Conservation (phyloP, 2,888 invertebrate genomes). For the Xestia sexstrigata region DNA sequence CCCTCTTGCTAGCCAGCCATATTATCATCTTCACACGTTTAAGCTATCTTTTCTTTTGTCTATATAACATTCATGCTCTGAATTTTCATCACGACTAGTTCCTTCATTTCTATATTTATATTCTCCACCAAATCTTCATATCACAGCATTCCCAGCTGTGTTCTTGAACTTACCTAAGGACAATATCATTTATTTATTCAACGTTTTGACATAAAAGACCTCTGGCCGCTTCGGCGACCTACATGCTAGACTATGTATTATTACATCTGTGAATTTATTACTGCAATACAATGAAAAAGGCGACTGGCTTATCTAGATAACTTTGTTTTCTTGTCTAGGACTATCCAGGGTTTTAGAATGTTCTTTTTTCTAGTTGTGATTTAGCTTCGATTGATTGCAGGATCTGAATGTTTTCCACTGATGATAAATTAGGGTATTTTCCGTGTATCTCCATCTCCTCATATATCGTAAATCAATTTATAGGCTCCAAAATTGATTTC, state of each 20-base stretch:
- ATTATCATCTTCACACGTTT: background rate
- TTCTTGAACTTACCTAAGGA: conserved; percentile 48
- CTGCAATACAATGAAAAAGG: background rate
- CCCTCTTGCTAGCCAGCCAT: background rate
- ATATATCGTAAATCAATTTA: background rate
- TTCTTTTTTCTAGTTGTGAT: background rate
- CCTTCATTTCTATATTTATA: background rate
- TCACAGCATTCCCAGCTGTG: background rate
- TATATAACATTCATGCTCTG: background rate
- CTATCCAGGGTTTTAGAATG: background rate
- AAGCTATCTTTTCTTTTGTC: background rate
- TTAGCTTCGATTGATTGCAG: background rate
- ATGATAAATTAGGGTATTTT: background rate
- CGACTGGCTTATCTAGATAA: conserved; percentile 19
- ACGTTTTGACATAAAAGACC: conserved; percentile 34
- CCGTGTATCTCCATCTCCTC: background rate
- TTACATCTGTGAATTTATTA: conserved; percentile 43
- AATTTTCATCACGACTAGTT: background rate
- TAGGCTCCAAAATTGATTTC: background rate
- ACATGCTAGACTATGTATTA: conserved; percentile 33
- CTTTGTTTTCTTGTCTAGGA: conserved; percentile 25
- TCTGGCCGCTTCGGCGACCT: conserved; percentile 30
- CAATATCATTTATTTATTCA: conserved; percentile 52
- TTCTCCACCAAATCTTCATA: background rate
- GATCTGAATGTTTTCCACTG: background rate